Percentiles rank a stretch among this genome's conserved stretches.
phyloP scores from a whole-genome alignment of 2,888 invertebrate species.

The Dimorphilus gyrociliatus region DNA sequence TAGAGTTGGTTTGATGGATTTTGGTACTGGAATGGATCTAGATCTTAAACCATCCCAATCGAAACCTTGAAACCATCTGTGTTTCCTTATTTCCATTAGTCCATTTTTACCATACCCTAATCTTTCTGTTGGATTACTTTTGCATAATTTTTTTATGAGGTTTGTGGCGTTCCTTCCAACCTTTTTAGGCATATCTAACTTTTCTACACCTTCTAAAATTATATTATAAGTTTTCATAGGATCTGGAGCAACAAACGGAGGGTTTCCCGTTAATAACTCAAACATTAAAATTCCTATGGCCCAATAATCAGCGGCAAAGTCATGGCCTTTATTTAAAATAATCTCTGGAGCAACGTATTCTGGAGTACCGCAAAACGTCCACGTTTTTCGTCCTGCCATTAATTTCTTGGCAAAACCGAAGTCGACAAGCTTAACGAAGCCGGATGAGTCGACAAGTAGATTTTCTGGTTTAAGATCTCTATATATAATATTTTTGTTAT shows the following conservation, averaged over 20 bases:
- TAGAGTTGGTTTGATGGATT: too few species aligned
- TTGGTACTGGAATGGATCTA: slow-evolving; percentile 16
- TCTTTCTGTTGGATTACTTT: slow-evolving; percentile 90
- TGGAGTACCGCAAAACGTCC: slow-evolving; percentile 94
- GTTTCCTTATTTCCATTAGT: slow-evolving; percentile 62
- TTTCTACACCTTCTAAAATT: slow-evolving; percentile 93
- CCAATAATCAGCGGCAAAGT: slow-evolving; percentile 83
- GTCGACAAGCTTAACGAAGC: slow-evolving; percentile 89
- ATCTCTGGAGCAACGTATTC: slow-evolving; percentile 97
- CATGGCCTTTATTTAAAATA: slow-evolving; percentile 92
- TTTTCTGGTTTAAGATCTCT: slow-evolving; percentile 66
- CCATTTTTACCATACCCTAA: slow-evolving; percentile 61
- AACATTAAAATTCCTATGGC: slow-evolving; percentile 96
- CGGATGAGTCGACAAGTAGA: slow-evolving; percentile 70
- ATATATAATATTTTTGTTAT: slow-evolving; percentile 91
- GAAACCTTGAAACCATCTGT: slow-evolving; percentile 74
- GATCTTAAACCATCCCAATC: slow-evolving; percentile 57
- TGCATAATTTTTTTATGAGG: slow-evolving; percentile 40
- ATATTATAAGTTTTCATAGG: slow-evolving; percentile 99
- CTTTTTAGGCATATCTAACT: slow-evolving; percentile 85
- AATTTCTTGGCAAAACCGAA: slow-evolving; percentile 93
- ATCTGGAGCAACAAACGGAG: slow-evolving; percentile 86
- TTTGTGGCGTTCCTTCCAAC: slow-evolving; percentile 84
- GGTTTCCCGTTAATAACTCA: slow-evolving; percentile 76
- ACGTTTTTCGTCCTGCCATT: slow-evolving; percentile 67